Percentiles rank a stretch among this genome's conserved stretches.
Conservation (phyloP, 1,140 invertebrate genomes). For the Lysiphlebus fabarum region DNA sequence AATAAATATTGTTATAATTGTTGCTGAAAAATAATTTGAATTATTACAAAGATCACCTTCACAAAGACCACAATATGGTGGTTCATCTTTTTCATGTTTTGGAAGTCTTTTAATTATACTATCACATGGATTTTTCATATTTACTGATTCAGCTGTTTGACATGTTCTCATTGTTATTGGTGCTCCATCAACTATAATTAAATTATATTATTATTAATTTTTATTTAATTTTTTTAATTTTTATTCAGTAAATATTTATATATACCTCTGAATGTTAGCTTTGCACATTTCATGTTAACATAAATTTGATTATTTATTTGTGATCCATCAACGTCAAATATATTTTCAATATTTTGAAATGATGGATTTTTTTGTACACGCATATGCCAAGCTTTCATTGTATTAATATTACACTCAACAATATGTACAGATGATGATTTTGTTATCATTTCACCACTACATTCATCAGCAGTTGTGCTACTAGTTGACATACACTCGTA, state of each 20-base stretch:
- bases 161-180: conserved; percentile 40
- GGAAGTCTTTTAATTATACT: conserved; percentile 24
- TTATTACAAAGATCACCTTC: conserved; percentile 39
- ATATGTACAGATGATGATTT: conserved; percentile 21
- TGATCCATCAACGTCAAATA: conserved; percentile 35
- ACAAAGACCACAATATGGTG: conserved; percentile 37
- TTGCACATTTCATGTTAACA: conserved; percentile 35
- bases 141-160: conserved; percentile 37
- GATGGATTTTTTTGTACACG: conserved; percentile 19
- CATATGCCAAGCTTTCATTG: conserved; percentile 30
- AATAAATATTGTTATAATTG: conserved; percentile 29
- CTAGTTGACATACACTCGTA: conserved; percentile 38
- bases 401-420: conserved; percentile 31
- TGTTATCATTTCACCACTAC: conserved; percentile 28
- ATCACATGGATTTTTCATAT: conserved; percentile 36
- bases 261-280: conserved; percentile 36
- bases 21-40: conserved; percentile 19
- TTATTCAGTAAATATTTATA: too few species aligned
- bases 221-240: too few species aligned
- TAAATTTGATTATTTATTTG: conserved; percentile 6
- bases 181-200: conserved; percentile 25
- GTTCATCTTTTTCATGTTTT: neutral
- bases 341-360: conserved; percentile 17
- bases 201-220: too few species aligned
- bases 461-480: conserved; percentile 20